phyloP scores from a whole-genome alignment of 2,797 vertebrate genomes.

The Stomatorhinus walkeri region DNA sequence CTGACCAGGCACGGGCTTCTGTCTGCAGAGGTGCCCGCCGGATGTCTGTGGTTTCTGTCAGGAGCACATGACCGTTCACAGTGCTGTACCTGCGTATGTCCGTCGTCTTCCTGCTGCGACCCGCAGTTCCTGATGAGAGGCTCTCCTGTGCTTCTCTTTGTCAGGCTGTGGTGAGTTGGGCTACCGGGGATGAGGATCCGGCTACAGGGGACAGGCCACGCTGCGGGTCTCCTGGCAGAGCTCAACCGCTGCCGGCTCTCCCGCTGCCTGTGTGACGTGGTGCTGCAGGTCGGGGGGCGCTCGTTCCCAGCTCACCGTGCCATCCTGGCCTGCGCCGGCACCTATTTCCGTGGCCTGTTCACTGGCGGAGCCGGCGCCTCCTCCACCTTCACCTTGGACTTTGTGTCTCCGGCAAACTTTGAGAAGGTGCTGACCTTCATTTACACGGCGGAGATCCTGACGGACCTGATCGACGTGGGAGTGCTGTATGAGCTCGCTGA shows the following conservation, averaged over 20 bases:
- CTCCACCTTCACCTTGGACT: slow-evolving; percentile 78
- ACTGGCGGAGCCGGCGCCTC: slow-evolving; percentile 45
- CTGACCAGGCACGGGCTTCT: background rate
- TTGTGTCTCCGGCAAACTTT: slow-evolving; percentile 84
- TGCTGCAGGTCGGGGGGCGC: slow-evolving; percentile 81
- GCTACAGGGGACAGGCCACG: slow-evolving; percentile 82
- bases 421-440: slow-evolving; percentile 93
- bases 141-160: background rate
- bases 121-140: background rate
- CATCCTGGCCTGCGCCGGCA: slow-evolving; percentile 77
- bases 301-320: slow-evolving; percentile 86
- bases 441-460: slow-evolving; percentile 88
- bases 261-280: slow-evolving; percentile 82
- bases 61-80: background rate
- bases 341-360: slow-evolving; percentile 87
- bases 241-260: slow-evolving; percentile 87
- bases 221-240: slow-evolving; percentile 80
- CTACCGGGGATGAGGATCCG: slow-evolving; percentile 88
- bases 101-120: too few relatives aligned
- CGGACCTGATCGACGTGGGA: slow-evolving; percentile 86
- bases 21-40: background rate
- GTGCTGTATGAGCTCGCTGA: slow-evolving; percentile 92
- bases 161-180: slow-evolving; percentile 24
- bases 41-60: background rate
- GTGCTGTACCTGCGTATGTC: background rate